Evolutionary conservation across 2,888 invertebrate species (phyloP).

Genomic region (Drosophila hamatofila): DNA sequence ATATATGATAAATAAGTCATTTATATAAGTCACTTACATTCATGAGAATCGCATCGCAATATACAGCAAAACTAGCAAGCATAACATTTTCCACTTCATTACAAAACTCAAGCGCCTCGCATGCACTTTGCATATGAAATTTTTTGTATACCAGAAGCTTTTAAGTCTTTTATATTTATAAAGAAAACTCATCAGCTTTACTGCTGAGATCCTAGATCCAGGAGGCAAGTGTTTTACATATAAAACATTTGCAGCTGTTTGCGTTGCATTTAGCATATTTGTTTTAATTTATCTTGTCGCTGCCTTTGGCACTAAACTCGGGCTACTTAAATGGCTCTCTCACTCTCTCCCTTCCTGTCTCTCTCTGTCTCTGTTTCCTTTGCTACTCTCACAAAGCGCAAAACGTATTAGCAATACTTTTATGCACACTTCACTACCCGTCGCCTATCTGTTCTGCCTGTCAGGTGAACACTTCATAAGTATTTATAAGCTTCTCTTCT

Average conservation of each 20-base stretch:
- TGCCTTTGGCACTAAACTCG: slow-evolving; percentile 25
- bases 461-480: slow-evolving; percentile 57
- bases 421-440: slow-evolving; percentile 28
- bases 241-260: slow-evolving; percentile 3
- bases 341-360: not conserved
- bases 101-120: not conserved
- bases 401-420: slow-evolving; percentile 59
- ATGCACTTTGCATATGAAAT: slow-evolving; percentile 3
- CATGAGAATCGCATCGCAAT: not conserved
- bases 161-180: slow-evolving; percentile 5
- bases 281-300: slow-evolving; percentile 11
- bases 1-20: too few species aligned
- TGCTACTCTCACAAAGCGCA: slow-evolving; percentile 45
- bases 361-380: slow-evolving; percentile 2
- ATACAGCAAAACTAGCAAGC: not conserved
- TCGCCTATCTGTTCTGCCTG: slow-evolving; percentile 10
- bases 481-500: slow-evolving; percentile 58
- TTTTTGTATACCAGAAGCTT: not conserved
- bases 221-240: not conserved
- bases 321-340: slow-evolving; percentile 17
- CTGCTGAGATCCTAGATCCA: not conserved
- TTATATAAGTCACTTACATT: too few species aligned
- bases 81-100: not conserved
- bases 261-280: slow-evolving; percentile 16
- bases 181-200: not conserved